phyloP scores from a whole-genome alignment of 2,888 invertebrate genomes.

The Sesia bembeciformis region DNA sequence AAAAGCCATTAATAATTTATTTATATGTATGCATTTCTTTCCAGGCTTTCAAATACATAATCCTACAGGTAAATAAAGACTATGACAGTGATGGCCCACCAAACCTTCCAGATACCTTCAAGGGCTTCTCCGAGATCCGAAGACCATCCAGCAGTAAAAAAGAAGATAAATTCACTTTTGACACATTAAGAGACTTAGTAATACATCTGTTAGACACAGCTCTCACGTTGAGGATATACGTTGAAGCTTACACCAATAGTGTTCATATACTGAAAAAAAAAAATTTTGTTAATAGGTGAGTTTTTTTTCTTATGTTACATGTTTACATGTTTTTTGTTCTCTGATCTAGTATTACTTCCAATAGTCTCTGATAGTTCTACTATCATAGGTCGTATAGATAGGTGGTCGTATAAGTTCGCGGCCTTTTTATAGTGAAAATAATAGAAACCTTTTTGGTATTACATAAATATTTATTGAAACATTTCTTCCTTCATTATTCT shows the following conservation, averaged over 20 bases:
- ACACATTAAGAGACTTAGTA: constrained; percentile 77
- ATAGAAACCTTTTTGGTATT: too few relatives aligned
- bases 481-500: too few relatives aligned
- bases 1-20: too few relatives aligned
- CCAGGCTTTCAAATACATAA: constrained; percentile 68
- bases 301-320: too few relatives aligned
- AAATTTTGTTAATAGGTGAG: constrained; percentile 74
- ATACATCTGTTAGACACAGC: constrained; percentile 81
- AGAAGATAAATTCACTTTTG: constrained; percentile 49
- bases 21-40: not conserved
- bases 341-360: too few relatives aligned
- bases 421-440: too few relatives aligned
- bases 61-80: constrained; percentile 65
- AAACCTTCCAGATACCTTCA: constrained; percentile 60
- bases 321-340: too few relatives aligned
- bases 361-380: too few relatives aligned
- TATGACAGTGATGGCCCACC: constrained; percentile 56
- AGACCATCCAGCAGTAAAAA: constrained; percentile 33
- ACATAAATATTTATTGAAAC: too few relatives aligned
- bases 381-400: too few relatives aligned
- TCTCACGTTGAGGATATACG: constrained; percentile 78
- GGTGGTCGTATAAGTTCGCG: too few relatives aligned
- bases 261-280: constrained; percentile 69
- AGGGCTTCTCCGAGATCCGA: constrained; percentile 56
- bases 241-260: constrained; percentile 78